Evolutionary conservation across 2,888 invertebrate species (phyloP), one percentile per base, ranked within the genome.

Genomic region (Ophion obscuratus): DNA sequence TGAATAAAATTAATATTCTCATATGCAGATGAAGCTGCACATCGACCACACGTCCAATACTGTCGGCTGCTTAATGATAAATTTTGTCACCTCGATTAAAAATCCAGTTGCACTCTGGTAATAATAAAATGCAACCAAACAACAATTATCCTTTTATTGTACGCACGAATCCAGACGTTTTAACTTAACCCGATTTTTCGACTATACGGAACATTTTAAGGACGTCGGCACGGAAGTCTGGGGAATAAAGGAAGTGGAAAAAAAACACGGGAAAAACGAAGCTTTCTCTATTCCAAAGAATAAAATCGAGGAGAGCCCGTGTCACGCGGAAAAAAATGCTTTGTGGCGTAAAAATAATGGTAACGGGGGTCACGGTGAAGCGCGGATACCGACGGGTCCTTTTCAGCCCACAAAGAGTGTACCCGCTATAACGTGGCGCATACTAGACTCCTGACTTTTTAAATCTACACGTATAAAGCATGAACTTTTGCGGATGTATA

Each of bases 361-460:
- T 68, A 36, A 31, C 61, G 36, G 82, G 82, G 78, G 85, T 85
- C 74, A 17, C 53, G 79, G 44, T 31, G 47, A 47, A 62, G 62
- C 47, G 66, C 62, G 79, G 83, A 67, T 83, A 84, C 81, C 82
- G 71, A 40, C 40, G 53, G 79, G 85, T 86, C 82, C 89, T 87
- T 89, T 89, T 89, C 47, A 88, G 86, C 80, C 84, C 67, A 71
- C 87, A 90, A 88, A 89, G 88, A 74, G 47, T 86, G 61, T 83
- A 85, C 87, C 88, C 85, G 81, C 88, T 87, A 88, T 89, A 88
- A 88, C 88, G 86, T 68, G 84, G 85, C 74, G 83, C 87, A 87
- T 86, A 89, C 87, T 89, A 88, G 88, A 87, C 87, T 87, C 87
- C 84, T 81, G 82, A 88, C 88, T 87, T 90, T 89, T 89, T 89